phyloP scores from a whole-genome alignment of 2,797 vertebrate species.

The Brachyrhaphis roseni region DNA sequence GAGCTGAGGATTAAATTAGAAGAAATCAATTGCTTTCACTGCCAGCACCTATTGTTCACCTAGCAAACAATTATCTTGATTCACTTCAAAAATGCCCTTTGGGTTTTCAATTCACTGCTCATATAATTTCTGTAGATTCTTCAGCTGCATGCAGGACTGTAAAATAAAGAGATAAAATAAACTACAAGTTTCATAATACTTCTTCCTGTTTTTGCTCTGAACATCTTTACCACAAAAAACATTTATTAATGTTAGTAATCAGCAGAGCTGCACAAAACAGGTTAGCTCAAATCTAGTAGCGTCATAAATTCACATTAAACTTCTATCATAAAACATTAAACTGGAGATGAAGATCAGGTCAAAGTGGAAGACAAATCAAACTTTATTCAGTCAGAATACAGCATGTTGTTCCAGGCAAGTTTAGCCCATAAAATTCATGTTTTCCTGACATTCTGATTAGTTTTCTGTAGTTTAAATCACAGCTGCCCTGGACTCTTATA shows the following conservation, averaged over 20 bases:
- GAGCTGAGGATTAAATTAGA: slow-evolving; percentile 51
- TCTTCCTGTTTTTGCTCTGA: slow-evolving; percentile 25
- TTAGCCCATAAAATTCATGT: background rate
- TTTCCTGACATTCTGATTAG: background rate
- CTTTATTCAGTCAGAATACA: background rate
- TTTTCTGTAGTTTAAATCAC: too few relatives aligned
- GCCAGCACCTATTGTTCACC: slow-evolving; percentile 27
- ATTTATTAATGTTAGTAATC: slow-evolving; percentile 46
- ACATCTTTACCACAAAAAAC: slow-evolving; percentile 40
- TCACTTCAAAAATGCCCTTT: slow-evolving; percentile 5
- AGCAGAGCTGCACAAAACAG: slow-evolving; percentile 10
- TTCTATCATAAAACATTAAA: slow-evolving; percentile 25
- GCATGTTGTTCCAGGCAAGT: background rate
- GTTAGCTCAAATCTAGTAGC: background rate
- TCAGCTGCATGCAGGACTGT: background rate
- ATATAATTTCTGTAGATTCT: slow-evolving; percentile 11
- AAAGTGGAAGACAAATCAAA: background rate
- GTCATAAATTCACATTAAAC: slow-evolving; percentile 34
- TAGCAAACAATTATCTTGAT: slow-evolving; percentile 23
- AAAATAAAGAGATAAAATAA: slow-evolving; percentile 3
- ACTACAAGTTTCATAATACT: background rate
- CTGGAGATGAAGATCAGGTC: too few relatives aligned
- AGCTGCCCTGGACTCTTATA: too few relatives aligned
- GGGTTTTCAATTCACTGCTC: slow-evolving; percentile 14
- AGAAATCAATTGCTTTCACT: slow-evolving; percentile 37